These are phyloP conservation scores for Ophiothrix spiculata DNA, from an alignment of 35 echinoderm and acorn worm species.

Conservation along the genomic window DNA sequence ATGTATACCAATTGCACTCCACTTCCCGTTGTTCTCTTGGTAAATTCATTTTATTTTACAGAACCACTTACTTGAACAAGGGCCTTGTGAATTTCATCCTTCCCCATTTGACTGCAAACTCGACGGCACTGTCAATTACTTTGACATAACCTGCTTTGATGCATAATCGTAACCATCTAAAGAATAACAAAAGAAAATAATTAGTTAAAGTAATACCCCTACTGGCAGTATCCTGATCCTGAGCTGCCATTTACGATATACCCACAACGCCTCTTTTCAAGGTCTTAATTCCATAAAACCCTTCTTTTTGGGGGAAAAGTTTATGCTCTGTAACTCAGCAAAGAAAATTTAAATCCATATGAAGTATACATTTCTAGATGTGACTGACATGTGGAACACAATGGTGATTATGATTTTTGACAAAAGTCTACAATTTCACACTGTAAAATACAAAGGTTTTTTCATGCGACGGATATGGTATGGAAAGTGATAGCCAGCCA, in stretches of 20 bases:
- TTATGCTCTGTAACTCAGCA: background rate
- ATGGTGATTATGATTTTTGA: no score
- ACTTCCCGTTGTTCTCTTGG: background rate
- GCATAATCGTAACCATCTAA: slow-evolving; percentile 77
- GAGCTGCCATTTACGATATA: background rate
- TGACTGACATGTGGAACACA: no score
- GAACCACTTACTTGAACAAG: slow-evolving; percentile 75
- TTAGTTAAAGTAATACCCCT: background rate
- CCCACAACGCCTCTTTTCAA: background rate
- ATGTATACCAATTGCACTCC: no score
- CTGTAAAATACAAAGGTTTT: no score
- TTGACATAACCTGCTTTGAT: slow-evolving; percentile 50
- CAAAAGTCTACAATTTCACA: no score
- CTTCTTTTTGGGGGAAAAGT: background rate
- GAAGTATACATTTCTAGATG: no score
- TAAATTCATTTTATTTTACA: background rate
- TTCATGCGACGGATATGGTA: no score
- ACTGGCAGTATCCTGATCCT: background rate
- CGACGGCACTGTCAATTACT: slow-evolving; percentile 50
- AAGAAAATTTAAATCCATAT: no score
- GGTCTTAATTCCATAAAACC: background rate
- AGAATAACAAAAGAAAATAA: background rate
- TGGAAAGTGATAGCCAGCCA: no score
- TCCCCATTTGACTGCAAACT: slow-evolving; percentile 71
- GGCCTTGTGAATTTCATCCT: slow-evolving; percentile 84